A percentile compares a stretch with the other conserved stretches of the same genome.
These are phyloP conservation scores for Lycodopsis pacificus DNA, from an alignment of 2,797 vertebrate species.

Conservation along the genomic window DNA sequence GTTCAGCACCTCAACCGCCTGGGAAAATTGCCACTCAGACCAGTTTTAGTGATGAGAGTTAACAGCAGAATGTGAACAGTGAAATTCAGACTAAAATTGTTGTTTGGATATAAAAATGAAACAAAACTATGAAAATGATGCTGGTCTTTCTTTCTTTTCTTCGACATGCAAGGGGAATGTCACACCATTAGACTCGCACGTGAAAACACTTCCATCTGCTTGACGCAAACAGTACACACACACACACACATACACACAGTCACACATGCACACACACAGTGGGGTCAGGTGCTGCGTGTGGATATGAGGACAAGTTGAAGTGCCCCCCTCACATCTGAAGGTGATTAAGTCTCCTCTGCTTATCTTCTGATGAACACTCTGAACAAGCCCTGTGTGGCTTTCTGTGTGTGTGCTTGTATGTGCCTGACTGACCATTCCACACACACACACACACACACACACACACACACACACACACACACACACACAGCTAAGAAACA, in stretches of 20 bases:
- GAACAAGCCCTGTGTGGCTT: slow-evolving; percentile 58
- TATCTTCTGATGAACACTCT: slow-evolving; percentile 84
- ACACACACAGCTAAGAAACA: slow-evolving; percentile 47
- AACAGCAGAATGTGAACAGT: slow-evolving; percentile 21
- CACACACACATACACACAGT: slow-evolving; percentile 19
- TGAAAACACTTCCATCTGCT: slow-evolving; percentile 54
- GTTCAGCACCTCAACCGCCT: slow-evolving; percentile 34
- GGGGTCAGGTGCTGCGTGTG: slow-evolving; percentile 72
- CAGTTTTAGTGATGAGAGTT: slow-evolving; percentile 36
- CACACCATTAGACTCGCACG: slow-evolving; percentile 21
- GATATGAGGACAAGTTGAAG: slow-evolving; percentile 79
- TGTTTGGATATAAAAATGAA: not conserved
- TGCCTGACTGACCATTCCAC: slow-evolving; percentile 60
- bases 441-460: slow-evolving; percentile 40
- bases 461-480: slow-evolving; percentile 39
- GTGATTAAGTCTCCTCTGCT: slow-evolving; percentile 82
- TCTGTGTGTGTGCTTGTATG: slow-evolving; percentile 36
- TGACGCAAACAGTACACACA: slow-evolving; percentile 30
- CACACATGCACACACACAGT: slow-evolving; percentile 9
- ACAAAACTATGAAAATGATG: slow-evolving; percentile 5
- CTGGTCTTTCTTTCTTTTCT: slow-evolving; percentile 9
- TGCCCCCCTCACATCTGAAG: slow-evolving; percentile 81
- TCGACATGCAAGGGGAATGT: not conserved
- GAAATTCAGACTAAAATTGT: slow-evolving; percentile 27
- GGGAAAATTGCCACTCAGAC: slow-evolving; percentile 47